Percentiles rank a stretch among this genome's conserved stretches.
Conservation (phyloP, 2,797 vertebrate genomes). For the Gymnodraco acuticeps region DNA sequence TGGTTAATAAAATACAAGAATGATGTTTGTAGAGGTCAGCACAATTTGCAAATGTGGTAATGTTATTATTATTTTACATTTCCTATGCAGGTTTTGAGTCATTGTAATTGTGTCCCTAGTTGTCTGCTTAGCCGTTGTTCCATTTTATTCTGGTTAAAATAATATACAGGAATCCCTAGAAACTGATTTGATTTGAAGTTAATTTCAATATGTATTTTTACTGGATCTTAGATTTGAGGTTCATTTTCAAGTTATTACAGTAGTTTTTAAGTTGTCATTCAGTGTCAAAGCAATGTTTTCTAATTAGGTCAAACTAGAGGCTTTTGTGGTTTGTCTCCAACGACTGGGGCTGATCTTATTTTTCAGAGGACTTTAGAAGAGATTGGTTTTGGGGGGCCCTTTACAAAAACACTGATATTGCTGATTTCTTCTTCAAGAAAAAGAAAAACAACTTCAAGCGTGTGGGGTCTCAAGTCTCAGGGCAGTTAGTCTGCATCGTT, state of each 20-base stretch:
- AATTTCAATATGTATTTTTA: not conserved
- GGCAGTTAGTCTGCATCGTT: slow-evolving; percentile 6
- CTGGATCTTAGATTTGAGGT: not conserved
- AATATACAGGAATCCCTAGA: not conserved
- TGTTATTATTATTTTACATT: slow-evolving; percentile 8
- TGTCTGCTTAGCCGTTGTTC: not conserved
- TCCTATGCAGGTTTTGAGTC: not conserved
- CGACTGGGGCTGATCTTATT: not conserved
- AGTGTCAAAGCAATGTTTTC: not conserved
- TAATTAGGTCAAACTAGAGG: not conserved
- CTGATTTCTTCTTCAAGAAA: not conserved
- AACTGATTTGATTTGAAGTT: not conserved
- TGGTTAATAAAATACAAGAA: not conserved
- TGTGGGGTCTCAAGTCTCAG: not conserved
- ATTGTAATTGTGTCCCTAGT: not conserved
- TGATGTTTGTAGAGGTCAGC: not conserved
- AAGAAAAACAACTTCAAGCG: slow-evolving; percentile 1
- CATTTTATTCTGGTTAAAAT: not conserved
- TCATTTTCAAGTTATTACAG: not conserved
- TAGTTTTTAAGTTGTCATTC: slow-evolving; percentile 1
- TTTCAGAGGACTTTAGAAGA: not conserved
- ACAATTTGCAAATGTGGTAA: not conserved
- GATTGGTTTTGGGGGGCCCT: slow-evolving; percentile 3
- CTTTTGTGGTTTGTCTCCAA: slow-evolving; percentile 4
- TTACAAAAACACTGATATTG: slow-evolving; percentile 7